Conservation (phyloP, 2,888 invertebrate species). For the Lordiphosa fenestrarum region DNA sequence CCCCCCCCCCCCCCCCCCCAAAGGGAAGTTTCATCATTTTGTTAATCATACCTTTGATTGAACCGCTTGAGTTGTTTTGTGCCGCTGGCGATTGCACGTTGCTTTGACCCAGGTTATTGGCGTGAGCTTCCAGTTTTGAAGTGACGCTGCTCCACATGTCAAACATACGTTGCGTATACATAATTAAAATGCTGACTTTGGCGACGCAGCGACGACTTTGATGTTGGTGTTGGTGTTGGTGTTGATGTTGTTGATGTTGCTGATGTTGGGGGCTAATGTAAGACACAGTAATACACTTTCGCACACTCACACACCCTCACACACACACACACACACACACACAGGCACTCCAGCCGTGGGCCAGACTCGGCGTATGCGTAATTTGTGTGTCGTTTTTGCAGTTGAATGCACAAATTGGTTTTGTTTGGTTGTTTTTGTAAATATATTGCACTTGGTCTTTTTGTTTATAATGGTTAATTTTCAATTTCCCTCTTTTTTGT, state of each 20-base stretch:
- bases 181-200: constrained; percentile 67
- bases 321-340: no score
- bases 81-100: constrained; percentile 80
- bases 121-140: constrained; percentile 81
- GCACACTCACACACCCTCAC: no score
- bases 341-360: no score
- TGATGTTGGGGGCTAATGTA: no score
- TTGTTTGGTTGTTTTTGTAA: constrained; percentile 5
- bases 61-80: constrained; percentile 81
- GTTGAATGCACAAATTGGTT: constrained; percentile 8
- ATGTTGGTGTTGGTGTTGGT: background rate
- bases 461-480: background rate
- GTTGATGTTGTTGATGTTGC: no score
- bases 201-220: constrained; percentile 32
- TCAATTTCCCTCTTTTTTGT: constrained; percentile 1
- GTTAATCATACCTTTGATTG: constrained; percentile 80
- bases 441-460: constrained; percentile 15
- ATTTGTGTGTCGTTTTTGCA: constrained; percentile 1
- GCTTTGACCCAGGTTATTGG: constrained; percentile 80
- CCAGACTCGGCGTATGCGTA: constrained; percentile 11
- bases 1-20: no score
- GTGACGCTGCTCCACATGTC: constrained; percentile 81
- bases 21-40: background rate
- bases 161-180: constrained; percentile 82
- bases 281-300: no score